A percentile compares a stretch with the other conserved stretches of the same genome.
Conservation (phyloP, 2,113 vertebrate genomes). For the Heloderma charlesbogerti region DNA sequence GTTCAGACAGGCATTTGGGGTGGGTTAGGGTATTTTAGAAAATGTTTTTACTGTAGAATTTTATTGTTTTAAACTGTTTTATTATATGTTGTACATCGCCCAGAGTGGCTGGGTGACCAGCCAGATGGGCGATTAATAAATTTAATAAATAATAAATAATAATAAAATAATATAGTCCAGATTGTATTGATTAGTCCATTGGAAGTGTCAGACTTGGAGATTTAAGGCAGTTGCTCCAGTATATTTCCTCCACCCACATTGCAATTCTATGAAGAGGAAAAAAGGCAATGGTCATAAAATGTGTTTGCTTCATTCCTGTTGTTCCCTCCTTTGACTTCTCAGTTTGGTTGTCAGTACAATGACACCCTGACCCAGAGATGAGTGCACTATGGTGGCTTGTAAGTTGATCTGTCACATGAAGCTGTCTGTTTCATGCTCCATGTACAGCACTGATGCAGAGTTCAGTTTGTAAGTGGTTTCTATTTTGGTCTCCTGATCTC, state of each 20-base stretch:
- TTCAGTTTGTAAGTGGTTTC: neutral
- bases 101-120: no score
- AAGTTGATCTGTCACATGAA: neutral
- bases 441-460: neutral
- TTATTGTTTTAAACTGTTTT: no score
- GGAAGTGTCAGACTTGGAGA: neutral
- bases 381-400: neutral
- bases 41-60: no score
- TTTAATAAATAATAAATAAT: no score
- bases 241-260: neutral
- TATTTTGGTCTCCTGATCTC: slow-evolving; percentile 22
- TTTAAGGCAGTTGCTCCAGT: neutral
- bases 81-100: no score
- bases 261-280: neutral
- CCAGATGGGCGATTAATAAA: no score
- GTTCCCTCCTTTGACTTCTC: neutral
- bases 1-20: no score
- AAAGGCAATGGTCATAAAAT: neutral
- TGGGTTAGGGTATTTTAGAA: no score
- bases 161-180: neutral
- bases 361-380: slow-evolving; percentile 9
- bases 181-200: neutral
- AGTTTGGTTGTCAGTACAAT: slow-evolving; percentile 1
- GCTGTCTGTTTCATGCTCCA: neutral
- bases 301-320: slow-evolving; percentile 7